These are phyloP conservation scores for Salminus brasiliensis DNA, from an alignment of 2,113 vertebrate genomes.

Conservation along the genomic window DNA sequence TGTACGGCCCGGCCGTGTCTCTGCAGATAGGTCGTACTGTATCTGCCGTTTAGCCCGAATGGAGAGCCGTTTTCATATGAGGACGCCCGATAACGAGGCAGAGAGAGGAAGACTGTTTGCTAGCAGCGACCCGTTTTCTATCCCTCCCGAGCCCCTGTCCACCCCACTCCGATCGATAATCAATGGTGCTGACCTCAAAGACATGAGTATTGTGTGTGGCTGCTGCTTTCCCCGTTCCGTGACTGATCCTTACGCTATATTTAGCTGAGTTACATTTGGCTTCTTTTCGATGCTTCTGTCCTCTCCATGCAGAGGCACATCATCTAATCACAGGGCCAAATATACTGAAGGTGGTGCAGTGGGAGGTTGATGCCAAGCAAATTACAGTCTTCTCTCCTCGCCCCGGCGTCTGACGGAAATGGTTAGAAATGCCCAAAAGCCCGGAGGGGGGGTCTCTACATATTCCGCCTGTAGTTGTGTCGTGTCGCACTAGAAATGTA, in stretches of 20 bases:
- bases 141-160: not conserved
- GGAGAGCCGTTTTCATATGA: slow-evolving; percentile 38
- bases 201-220: slow-evolving; percentile 24
- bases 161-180: not conserved
- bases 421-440: slow-evolving; percentile 49
- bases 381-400: slow-evolving; percentile 27
- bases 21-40: not conserved
- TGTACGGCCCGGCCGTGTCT: not conserved
- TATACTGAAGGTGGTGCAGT: not conserved
- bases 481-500: not conserved
- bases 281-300: not conserved
- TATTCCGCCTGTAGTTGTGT: not conserved
- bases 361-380: not conserved
- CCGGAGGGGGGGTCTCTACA: slow-evolving; percentile 30
- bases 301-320: not conserved
- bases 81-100: not conserved
- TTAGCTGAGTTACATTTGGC: not conserved
- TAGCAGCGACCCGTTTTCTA: not conserved
- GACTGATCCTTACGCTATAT: not conserved
- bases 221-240: slow-evolving; percentile 23
- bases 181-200: slow-evolving; percentile 49
- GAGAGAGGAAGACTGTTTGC: not conserved
- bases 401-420: slow-evolving; percentile 76
- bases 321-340: not conserved
- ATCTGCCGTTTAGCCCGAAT: slow-evolving; percentile 9